Evolutionary conservation across 64 coral and sea anemone genomes (phyloP).

Genomic region (Porites australiensis): DNA sequence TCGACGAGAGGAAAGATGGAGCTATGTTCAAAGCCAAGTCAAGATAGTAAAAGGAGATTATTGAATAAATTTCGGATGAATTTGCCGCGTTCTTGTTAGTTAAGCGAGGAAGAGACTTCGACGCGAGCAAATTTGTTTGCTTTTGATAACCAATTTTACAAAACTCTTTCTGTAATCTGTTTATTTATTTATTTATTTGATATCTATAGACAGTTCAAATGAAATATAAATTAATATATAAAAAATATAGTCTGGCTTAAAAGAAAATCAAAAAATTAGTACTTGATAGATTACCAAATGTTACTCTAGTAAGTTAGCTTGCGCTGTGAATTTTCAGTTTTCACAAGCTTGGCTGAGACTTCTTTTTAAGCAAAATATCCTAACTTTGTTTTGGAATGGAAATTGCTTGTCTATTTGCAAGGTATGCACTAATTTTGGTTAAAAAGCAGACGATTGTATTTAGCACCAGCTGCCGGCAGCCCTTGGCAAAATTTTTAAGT

Average conservation of each 20-base stretch:
- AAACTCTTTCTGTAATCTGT: background rate
- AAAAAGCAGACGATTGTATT: background rate
- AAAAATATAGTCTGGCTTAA: background rate
- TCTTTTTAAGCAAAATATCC: background rate
- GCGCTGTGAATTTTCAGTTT: background rate
- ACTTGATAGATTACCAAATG: background rate
- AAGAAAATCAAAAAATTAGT: background rate
- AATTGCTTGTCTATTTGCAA: background rate
- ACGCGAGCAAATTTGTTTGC: conserved; percentile 46
- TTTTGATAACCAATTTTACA: conserved; percentile 65
- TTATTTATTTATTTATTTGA: conserved; percentile 44
- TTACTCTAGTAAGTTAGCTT: background rate
- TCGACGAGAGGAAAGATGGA: background rate
- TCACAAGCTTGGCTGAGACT: background rate
- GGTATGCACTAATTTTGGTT: background rate
- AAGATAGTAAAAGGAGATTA: background rate
- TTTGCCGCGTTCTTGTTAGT: background rate
- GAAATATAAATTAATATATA: background rate
- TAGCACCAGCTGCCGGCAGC: background rate
- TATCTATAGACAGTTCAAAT: background rate
- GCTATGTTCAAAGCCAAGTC: conserved; percentile 22
- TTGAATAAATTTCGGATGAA: background rate
- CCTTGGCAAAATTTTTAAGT: background rate
- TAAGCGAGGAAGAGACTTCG: background rate
- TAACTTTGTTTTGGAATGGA: background rate